Evolutionary conservation across 2,888 invertebrate species (phyloP), one percentile per base, ranked within the genome.

Genomic region (Gymnoscelis rufifasciata): DNA sequence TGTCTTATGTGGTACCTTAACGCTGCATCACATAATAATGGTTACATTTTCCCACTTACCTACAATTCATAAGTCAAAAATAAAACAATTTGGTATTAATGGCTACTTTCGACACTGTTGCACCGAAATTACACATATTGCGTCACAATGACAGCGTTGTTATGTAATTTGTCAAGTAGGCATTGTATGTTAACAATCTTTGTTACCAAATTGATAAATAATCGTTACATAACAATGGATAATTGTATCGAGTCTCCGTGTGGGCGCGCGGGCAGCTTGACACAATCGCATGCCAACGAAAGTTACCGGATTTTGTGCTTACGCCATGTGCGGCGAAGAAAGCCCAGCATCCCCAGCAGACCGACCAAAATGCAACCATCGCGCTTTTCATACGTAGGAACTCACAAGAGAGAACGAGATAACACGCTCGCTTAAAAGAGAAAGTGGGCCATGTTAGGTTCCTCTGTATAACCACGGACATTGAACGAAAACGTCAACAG

Each of bases 361-460:
- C 57, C 69, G 69, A 69, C 70, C 68, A 56, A 66, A 64, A 69
- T 72, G 73, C 57, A 52, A 64, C 73, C 73, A 71, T 84, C 87
- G 79, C 82, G 57, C 76, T 87, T 77, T 58, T 47, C 56, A 70
- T 50, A 63, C 57, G 58, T 56, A 54, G 53, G 57, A 55, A 44
- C 49, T 54, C 51, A 57, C 59, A 61, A 60, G 68, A 60, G 64
- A 68, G 81, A 86, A 68, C 74, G 82, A 83, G 83, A 86, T 78
- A 60, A 70, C 19, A 19, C 70, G 66, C 71, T 71, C 71, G 78
- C 74, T 81, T 83, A 86, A 88, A 87, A 88, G 88, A 88, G 88
- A 88, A 88, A 88, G 88, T 87, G 87, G 87, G 88, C 84, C 87
- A 87, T 74, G 83, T 82, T 88, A 83, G 74, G 87, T 86, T 87